Evolutionary conservation across 2,113 vertebrate genomes (phyloP).

Genomic region (Muntiacus reevesi): DNA sequence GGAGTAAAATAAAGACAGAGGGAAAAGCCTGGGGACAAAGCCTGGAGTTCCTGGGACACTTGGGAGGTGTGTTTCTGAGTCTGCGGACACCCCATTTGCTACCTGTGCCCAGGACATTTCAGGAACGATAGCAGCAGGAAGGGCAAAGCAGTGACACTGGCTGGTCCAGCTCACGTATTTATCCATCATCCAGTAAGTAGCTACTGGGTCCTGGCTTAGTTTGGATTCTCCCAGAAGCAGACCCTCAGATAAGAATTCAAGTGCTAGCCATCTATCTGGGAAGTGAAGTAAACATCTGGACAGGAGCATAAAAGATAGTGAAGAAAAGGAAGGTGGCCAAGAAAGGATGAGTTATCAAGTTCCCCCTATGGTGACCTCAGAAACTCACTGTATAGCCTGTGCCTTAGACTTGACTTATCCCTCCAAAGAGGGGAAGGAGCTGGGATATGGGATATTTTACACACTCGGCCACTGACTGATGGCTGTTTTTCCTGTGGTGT

Average conservation of each 20-base stretch:
- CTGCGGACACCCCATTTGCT: background rate
- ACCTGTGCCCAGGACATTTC: background rate
- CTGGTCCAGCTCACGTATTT: background rate
- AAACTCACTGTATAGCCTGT: rapidly evolving
- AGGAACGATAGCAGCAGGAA: background rate
- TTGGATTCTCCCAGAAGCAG: background rate
- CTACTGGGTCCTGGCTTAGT: background rate
- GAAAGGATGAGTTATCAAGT: too few species aligned
- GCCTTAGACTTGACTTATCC: background rate
- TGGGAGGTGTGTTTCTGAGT: background rate
- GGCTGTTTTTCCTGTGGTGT: background rate
- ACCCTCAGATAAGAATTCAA: background rate
- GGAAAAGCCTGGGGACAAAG: background rate
- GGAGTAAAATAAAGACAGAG: background rate
- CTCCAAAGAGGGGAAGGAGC: background rate
- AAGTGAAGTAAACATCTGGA: background rate
- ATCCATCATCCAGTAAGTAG: background rate
- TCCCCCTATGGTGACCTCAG: background rate
- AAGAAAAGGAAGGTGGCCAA: background rate
- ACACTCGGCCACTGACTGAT: background rate
- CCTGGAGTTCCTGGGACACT: background rate
- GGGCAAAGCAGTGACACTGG: background rate
- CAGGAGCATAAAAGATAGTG: background rate
- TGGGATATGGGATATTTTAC: background rate
- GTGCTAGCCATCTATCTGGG: background rate